These are phyloP conservation scores for Gnathonemus echidnorhynchus DNA, from an alignment of 2,113 vertebrate genomes.

Conservation along the genomic window DNA sequence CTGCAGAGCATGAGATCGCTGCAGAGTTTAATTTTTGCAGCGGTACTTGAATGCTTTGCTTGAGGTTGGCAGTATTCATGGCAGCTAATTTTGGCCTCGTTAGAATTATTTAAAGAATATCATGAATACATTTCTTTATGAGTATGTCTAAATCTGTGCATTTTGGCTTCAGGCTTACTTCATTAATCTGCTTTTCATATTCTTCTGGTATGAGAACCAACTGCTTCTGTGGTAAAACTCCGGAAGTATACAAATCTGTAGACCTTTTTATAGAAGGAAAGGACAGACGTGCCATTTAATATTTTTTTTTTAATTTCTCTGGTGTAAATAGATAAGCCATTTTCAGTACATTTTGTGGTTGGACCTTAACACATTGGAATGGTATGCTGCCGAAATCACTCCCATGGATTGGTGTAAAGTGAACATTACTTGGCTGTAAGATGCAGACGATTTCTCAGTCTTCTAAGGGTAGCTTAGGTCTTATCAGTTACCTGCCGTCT, in stretches of 20 bases:
- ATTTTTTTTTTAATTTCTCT: not conserved
- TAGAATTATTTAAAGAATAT: not conserved
- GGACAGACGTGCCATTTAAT: not conserved
- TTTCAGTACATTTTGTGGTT: not conserved
- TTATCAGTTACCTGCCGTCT: not conserved
- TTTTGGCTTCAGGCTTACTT: not conserved
- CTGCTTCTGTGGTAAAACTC: not conserved
- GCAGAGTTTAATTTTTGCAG: not conserved
- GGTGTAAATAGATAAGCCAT: not conserved
- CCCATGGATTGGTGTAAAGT: not conserved
- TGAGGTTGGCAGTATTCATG: not conserved
- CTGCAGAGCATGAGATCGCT: not conserved
- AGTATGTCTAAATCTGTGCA: not conserved
- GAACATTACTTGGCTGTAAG: not conserved
- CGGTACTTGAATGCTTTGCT: not conserved
- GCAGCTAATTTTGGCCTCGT: not conserved
- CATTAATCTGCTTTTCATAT: not conserved
- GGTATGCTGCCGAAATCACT: not conserved
- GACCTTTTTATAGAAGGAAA: not conserved
- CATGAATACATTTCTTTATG: not conserved
- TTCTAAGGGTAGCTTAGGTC: not conserved
- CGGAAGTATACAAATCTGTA: not conserved
- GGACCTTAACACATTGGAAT: not conserved
- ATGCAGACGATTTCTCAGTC: not conserved
- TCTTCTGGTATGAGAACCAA: not conserved